These are phyloP conservation scores for Gandaritis pyraliata DNA, from an alignment of 2,888 invertebrate genomes.

Conservation along the genomic window DNA sequence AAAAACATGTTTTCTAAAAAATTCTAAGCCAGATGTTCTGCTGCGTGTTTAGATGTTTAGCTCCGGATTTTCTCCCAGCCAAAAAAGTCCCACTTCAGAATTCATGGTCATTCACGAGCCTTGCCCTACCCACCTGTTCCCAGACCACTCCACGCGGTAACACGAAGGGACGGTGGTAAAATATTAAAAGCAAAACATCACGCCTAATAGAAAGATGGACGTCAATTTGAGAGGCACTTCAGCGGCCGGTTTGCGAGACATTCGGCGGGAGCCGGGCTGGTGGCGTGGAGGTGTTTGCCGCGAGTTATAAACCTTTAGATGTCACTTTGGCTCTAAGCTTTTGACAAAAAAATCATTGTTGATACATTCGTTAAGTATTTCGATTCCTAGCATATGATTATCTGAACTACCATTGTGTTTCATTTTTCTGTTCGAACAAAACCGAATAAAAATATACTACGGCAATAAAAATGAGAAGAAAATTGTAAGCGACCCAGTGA, in stretches of 20 bases:
- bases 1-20: not conserved
- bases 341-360: too few species aligned
- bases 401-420: too few species aligned
- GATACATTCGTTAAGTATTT: too few species aligned
- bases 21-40: too few species aligned
- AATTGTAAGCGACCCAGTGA: too few species aligned
- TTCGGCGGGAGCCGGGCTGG: constrained; percentile 40
- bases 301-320: not conserved
- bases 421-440: too few species aligned
- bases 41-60: too few species aligned
- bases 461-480: too few species aligned
- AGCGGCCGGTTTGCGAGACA: constrained; percentile 51
- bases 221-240: constrained; percentile 68
- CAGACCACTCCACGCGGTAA: constrained; percentile 34
- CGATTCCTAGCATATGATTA: too few species aligned
- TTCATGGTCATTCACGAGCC: constrained; percentile 18
- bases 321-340: too few species aligned
- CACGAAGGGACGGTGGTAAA: constrained; percentile 51
- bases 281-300: constrained; percentile 16
- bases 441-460: too few species aligned
- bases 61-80: not conserved
- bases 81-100: constrained; percentile 1
- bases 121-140: constrained; percentile 23
- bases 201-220: constrained; percentile 62
- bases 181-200: constrained; percentile 62